Conservation (phyloP, 2,113 vertebrate genomes). For the Urocolius indicus region DNA sequence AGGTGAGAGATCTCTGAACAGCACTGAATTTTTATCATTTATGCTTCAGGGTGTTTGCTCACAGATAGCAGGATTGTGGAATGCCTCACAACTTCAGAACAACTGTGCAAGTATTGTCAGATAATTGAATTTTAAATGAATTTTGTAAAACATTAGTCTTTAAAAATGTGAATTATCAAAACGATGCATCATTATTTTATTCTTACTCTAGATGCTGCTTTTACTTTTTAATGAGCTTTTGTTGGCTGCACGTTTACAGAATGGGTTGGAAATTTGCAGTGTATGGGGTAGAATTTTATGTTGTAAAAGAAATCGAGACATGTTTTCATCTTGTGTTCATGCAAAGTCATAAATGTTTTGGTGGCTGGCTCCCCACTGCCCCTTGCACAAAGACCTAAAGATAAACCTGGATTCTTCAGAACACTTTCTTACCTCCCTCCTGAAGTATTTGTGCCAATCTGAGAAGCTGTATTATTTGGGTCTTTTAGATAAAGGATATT, state of each 20-base stretch:
- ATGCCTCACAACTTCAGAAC: neutral
- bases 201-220: neutral
- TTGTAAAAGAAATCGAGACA: neutral
- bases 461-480: neutral
- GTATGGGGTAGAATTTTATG: neutral
- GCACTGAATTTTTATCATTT: neutral
- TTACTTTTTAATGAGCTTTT: neutral
- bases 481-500: conserved; percentile 35
- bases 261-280: neutral
- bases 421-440: conserved; percentile 10
- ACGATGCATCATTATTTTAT: neutral
- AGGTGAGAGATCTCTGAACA: neutral
- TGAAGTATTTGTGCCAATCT: neutral
- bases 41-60: neutral
- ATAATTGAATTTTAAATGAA: neutral
- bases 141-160: neutral
- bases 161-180: neutral
- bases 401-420: neutral
- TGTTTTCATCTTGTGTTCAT: neutral
- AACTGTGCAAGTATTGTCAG: neutral
- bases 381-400: neutral
- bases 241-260: neutral
- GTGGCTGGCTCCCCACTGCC: neutral
- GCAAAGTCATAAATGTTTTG: neutral
- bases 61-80: neutral